Conservation (phyloP, 2,113 vertebrate genomes). For the Pseudolaguvia tuberculata region DNA sequence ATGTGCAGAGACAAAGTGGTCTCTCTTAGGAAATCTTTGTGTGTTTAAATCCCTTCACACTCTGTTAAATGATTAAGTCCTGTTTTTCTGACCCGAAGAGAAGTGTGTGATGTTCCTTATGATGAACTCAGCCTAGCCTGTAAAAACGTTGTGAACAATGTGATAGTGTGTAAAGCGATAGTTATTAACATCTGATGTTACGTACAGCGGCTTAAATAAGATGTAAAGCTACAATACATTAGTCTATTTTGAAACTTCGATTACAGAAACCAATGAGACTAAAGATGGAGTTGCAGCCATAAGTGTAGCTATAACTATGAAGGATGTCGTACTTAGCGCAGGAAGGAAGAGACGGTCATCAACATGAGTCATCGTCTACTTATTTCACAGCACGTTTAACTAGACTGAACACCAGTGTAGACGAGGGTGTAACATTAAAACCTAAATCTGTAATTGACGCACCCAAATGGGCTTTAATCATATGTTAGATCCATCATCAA, state of each 20-base stretch:
- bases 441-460: neutral
- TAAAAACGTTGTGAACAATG: neutral
- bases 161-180: neutral
- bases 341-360: neutral
- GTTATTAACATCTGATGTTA: neutral
- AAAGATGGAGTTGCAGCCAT: neutral
- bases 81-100: conserved; percentile 12
- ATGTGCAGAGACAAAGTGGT: neutral
- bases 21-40: conserved; percentile 9
- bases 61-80: conserved; percentile 8
- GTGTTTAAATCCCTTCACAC: conserved; percentile 14
- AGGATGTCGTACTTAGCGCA: neutral
- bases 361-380: neutral
- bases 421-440: neutral
- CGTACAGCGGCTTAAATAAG: neutral
- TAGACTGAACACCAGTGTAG: neutral
- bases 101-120: neutral
- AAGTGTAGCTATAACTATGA: neutral
- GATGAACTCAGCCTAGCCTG: neutral
- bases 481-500: neutral
- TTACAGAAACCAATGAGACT: neutral
- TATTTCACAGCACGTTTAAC: neutral
- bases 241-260: too few species aligned
- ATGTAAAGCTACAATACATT: neutral
- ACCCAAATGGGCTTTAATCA: neutral